These are phyloP conservation scores for Dasyornis broadbenti DNA, from an alignment of 2,113 vertebrate genomes.

Conservation along the genomic window DNA sequence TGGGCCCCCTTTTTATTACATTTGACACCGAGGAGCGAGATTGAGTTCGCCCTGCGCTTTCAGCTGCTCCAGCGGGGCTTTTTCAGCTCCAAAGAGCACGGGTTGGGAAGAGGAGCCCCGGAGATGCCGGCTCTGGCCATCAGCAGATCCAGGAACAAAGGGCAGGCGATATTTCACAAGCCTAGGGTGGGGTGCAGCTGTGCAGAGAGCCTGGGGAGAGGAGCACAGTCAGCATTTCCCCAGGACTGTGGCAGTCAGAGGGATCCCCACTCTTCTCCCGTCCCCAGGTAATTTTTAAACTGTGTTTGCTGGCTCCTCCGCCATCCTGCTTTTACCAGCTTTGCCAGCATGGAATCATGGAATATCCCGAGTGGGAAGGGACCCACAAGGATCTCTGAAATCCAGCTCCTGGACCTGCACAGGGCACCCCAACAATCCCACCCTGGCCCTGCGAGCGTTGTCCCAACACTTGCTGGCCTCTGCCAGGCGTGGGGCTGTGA, in stretches of 20 bases:
- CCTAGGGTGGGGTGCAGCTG: constrained; percentile 30
- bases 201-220: neutral
- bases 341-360: neutral
- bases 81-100: neutral
- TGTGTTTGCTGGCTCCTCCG: neutral
- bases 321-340: neutral
- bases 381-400: neutral
- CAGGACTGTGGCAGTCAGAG: neutral
- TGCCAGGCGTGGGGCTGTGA: neutral
- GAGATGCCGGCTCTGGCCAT: neutral
- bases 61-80: neutral
- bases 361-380: neutral
- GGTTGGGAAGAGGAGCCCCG: neutral
- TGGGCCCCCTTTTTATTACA: constrained; percentile 4
- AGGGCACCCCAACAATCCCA: neutral
- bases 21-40: neutral
- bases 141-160: neutral
- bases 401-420: neutral
- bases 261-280: neutral
- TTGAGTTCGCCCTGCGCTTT: neutral
- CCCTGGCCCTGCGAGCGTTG: neutral
- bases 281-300: neutral
- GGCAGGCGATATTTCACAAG: neutral
- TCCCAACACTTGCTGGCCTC: neutral
- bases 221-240: neutral